phyloP scores from a whole-genome alignment of 2,797 vertebrate species.

The Chelonia mydas region DNA sequence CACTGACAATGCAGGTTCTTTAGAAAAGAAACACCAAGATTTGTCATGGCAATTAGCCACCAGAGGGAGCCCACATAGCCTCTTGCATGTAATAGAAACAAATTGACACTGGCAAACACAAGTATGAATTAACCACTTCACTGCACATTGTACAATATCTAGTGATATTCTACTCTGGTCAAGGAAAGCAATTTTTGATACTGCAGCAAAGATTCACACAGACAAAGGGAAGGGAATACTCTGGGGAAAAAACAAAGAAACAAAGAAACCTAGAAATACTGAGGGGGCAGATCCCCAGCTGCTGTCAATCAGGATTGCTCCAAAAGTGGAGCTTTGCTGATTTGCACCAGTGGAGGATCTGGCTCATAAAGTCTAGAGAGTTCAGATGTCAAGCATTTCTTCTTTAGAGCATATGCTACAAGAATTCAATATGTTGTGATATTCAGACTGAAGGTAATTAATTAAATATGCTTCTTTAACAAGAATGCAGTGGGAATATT shows the following conservation, averaged over 20 bases:
- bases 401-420: neutral
- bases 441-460: neutral
- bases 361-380: neutral
- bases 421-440: neutral
- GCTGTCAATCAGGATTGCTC: neutral
- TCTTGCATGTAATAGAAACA: rapidly evolving
- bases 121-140: rapidly evolving
- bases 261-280: neutral
- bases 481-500: neutral
- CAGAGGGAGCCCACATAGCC: conserved; percentile 25
- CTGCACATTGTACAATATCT: rapidly evolving
- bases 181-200: rapidly evolving
- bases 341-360: neutral
- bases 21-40: neutral
- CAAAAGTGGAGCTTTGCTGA: neutral
- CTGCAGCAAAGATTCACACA: neutral
- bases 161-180: neutral
- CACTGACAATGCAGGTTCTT: rapidly evolving
- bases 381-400: neutral
- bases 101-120: rapidly evolving
- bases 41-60: neutral
- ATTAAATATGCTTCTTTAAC: neutral
- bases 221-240: neutral
- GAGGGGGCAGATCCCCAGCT: neutral
- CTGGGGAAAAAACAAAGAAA: neutral